These are phyloP conservation scores for Phyllopteryx taeniolatus DNA, from an alignment of 2,113 vertebrate species.

Conservation along the genomic window DNA sequence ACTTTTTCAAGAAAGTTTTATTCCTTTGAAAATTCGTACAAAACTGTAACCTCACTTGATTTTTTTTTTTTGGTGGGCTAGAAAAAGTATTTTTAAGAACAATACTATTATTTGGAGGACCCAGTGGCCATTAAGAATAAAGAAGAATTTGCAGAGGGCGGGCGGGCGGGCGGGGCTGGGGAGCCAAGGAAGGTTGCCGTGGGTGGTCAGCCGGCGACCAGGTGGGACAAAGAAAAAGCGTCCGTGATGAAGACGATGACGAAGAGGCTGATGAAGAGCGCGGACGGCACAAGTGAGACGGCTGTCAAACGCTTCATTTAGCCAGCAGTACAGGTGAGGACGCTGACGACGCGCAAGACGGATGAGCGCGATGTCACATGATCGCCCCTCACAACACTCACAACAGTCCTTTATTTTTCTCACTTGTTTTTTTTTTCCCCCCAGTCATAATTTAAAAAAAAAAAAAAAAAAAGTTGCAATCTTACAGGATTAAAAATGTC, in stretches of 20 bases:
- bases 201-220: slow-evolving; percentile 49
- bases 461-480: too few relatives aligned
- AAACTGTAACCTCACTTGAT: too few relatives aligned
- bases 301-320: slow-evolving; percentile 55
- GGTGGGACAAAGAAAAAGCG: slow-evolving; percentile 31
- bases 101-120: too few relatives aligned
- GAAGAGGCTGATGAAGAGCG: slow-evolving; percentile 58
- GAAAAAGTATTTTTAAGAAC: too few relatives aligned
- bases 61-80: too few relatives aligned
- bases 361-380: slow-evolving; percentile 16
- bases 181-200: slow-evolving; percentile 2
- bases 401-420: not conserved
- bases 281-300: slow-evolving; percentile 48
- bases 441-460: too few relatives aligned
- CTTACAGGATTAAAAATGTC: too few relatives aligned
- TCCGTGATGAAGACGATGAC: not conserved
- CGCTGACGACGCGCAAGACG: slow-evolving; percentile 52
- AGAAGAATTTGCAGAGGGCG: too few relatives aligned
- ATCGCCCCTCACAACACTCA: slow-evolving; percentile 1
- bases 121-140: too few relatives aligned
- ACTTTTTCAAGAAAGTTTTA: too few relatives aligned
- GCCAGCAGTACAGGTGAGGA: slow-evolving; percentile 59
- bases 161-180: not conserved
- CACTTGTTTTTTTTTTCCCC: too few relatives aligned
- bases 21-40: too few relatives aligned